Conservation (phyloP, 2,888 invertebrate species). For the Sicus ferrugineus region DNA sequence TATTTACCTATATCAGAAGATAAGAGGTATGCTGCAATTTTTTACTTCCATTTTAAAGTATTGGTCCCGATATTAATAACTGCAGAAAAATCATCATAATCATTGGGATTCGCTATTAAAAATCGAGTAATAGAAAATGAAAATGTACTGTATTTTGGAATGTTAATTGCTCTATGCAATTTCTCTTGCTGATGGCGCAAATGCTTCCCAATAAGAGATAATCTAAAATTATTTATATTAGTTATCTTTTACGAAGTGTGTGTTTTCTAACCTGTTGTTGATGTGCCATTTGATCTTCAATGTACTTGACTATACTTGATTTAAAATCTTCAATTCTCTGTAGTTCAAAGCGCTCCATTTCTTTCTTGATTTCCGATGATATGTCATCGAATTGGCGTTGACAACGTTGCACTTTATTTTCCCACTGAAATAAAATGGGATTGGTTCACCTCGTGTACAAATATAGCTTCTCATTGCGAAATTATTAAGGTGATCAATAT, state of each 20-base stretch:
- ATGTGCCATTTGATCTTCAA: constrained; percentile 92
- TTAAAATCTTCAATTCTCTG: constrained; percentile 90
- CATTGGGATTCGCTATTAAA: not conserved
- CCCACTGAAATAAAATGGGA: constrained; percentile 74
- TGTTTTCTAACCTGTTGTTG: constrained; percentile 82
- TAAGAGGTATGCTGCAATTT: too few species aligned
- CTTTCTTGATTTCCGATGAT: constrained; percentile 91
- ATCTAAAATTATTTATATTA: constrained; percentile 48
- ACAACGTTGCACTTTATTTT: constrained; percentile 94
- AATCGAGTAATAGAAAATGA: not conserved
- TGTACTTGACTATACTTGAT: constrained; percentile 85
- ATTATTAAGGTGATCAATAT: too few species aligned
- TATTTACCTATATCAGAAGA: too few species aligned
- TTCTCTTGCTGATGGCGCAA: constrained; percentile 93
- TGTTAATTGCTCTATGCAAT: constrained; percentile 74
- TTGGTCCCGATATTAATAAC: constrained; percentile 49
- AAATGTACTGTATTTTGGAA: not conserved
- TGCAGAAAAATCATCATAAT: not conserved
- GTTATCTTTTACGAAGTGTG: constrained; percentile 5
- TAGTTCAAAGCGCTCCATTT: constrained; percentile 91
- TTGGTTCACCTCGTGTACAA: not conserved
- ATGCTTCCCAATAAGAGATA: constrained; percentile 79
- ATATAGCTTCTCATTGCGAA: too few species aligned
- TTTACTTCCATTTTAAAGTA: constrained; percentile 36
- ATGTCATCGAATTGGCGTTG: constrained; percentile 96